Evolutionary conservation across 2,888 invertebrate genomes (phyloP), one percentile per base, ranked within the genome.

Genomic region (Heliconius ethilla): DNA sequence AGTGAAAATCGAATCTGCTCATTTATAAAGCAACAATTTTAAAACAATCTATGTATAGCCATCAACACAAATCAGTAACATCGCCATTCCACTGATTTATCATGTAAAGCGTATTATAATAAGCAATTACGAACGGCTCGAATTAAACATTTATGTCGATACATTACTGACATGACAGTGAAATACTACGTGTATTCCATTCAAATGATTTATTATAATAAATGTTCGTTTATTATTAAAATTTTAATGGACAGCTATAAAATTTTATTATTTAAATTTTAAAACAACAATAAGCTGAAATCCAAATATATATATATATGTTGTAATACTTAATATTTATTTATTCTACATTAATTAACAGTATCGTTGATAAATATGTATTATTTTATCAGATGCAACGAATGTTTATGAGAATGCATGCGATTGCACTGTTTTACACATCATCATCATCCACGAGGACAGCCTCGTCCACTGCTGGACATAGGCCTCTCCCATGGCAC

Each of bases 131-230:
- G 72, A 51, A 40, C 70, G 70, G 65, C 66, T 65, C 65, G 72
- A 72, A 77, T 77, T 77, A 77, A 72, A 72, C 66, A 77, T 73
- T 77, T 55, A 77, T 65, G 65, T 76, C 33, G 65, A 72, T 72
- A 77, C 72, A 77, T 55, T 66, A 70, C 72, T 63, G 65, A 77
- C 65, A 70, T 77, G 63, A 76, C 70, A 72, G 63, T 77, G 62
- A 77, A 77, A 72, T 66, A 66, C 65, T 72, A 77, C 65, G 74
- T 63, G 63, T 63, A 63, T 74, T 74, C 63, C 74, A 74, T 74
- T 74, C 63, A 27, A 63, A 74, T 74, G 22, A 74, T 74, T 40
- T 40, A 51, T 22, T 55, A 72, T 55, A 55, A 51, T 22, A 6
- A 55, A 59, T 37, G 27, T 27, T 27, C 40, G 15, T 59, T n/a